These are phyloP conservation scores for Macquaria australasica DNA, from an alignment of 2,113 vertebrate species.

Conservation along the genomic window DNA sequence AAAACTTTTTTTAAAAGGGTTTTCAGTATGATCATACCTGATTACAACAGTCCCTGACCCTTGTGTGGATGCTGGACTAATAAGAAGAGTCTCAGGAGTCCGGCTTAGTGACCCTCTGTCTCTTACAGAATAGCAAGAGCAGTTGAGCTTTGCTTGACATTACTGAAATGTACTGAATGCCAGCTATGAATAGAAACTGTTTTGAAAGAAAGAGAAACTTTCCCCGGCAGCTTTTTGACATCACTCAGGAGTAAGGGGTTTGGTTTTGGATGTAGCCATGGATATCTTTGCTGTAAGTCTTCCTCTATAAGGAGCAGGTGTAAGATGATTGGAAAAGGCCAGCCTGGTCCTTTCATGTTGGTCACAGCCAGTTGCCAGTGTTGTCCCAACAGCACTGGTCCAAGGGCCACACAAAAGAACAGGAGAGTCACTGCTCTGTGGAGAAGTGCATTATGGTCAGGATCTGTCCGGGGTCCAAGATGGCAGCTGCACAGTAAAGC, in stretches of 20 bases:
- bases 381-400: constrained; percentile 48
- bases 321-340: constrained; percentile 49
- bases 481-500: constrained; percentile 70
- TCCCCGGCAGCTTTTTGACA: constrained; percentile 1
- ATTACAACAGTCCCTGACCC: not conserved
- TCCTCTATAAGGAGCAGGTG: constrained; percentile 55
- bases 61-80: constrained; percentile 21
- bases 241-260: not conserved
- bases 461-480: constrained; percentile 70
- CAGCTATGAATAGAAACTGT: not conserved
- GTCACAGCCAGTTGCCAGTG: constrained; percentile 52
- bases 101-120: not conserved
- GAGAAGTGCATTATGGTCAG: constrained; percentile 70
- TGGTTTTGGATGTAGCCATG: constrained; percentile 10
- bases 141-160: not conserved
- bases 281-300: constrained; percentile 49
- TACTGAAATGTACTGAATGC: not conserved
- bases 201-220: constrained; percentile 19
- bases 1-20: not conserved
- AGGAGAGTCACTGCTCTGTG: constrained; percentile 55
- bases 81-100: not conserved
- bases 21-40: constrained; percentile 4
- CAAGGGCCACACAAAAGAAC: constrained; percentile 63
- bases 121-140: not conserved
- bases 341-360: constrained; percentile 52